Evolutionary conservation across 2,797 vertebrate species (phyloP), one percentile per base, ranked within the genome.

Genomic region (Aotus griseimembra): DNA sequence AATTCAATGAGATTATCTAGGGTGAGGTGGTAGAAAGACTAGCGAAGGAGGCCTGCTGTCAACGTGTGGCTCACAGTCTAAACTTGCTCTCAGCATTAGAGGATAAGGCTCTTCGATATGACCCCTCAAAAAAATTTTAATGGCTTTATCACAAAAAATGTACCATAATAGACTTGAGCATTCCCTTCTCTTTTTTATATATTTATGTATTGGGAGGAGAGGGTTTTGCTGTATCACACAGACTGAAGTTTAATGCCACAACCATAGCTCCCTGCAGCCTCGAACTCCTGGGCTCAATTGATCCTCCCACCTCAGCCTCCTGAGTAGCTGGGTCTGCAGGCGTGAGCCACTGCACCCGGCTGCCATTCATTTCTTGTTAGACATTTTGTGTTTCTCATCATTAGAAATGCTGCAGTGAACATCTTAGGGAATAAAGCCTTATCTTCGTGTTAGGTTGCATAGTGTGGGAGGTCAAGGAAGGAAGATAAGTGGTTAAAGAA

Each of bases 41-140:
- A 30, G 28, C 6, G 39, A 39, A 24, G 90, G 44, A 52, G 67
- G 22, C 30, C 36, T 22, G 10, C 22, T 2, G 10, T 46, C 15
- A 19, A 7, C 36, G 0, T 3, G 3, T 4, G 1, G 28, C 44
- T 76, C 50, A 36, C 20, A 1, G 17, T 36, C 22, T 46, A 3
- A 9, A 72, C 24, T 19, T 2, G 22, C 61, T 26, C 33, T 20
- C 52, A 3, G 26, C 83, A 6, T 22, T 17, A 7, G 0, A 48
- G 58, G 22, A 3, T n/a, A 7, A 72, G 57, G 17, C 39, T 0
- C 8, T 17, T 33, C 28, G 10, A 1, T 44, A 11, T 61, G 39
- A 22, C 3, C 14, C 20, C 46, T n/a, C 30, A 5, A 50, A 28
- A 46, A 22, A 46, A 46, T 61, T n/a, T 8, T 26, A 70, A 14